These are phyloP conservation scores for Phalacrocorax carbo DNA, from an alignment of 2,113 vertebrate species.

Conservation along the genomic window DNA sequence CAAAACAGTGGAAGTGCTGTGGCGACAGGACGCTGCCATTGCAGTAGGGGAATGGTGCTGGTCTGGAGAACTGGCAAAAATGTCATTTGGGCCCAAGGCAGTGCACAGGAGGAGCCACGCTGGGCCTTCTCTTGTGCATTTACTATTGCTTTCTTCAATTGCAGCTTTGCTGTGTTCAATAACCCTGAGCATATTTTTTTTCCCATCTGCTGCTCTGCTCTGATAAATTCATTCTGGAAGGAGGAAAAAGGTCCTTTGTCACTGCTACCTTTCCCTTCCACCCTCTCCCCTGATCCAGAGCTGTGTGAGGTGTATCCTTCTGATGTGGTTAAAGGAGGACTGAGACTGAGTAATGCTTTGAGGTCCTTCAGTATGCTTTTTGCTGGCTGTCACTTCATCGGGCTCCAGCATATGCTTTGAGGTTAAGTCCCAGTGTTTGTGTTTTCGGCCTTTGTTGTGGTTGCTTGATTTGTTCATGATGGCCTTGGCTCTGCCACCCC, in stretches of 20 bases:
- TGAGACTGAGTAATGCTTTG: slow-evolving; percentile 42
- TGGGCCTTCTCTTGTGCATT: neutral
- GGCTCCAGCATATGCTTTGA: slow-evolving; percentile 69
- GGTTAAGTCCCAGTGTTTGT: slow-evolving; percentile 62
- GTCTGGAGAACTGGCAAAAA: accelerated
- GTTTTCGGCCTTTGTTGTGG: slow-evolving; percentile 75
- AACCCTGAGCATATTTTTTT: neutral
- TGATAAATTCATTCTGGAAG: neutral
- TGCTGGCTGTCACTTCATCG: slow-evolving; percentile 66
- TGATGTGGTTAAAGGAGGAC: slow-evolving; percentile 53
- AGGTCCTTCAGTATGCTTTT: slow-evolving; percentile 5
- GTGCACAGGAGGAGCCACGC: neutral
- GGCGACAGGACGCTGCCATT: neutral
- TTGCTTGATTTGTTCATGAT: slow-evolving; percentile 78
- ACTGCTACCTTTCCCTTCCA: neutral
- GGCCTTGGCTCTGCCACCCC: slow-evolving; percentile 69
- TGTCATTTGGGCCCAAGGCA: neutral
- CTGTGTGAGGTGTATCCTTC: slow-evolving; percentile 26
- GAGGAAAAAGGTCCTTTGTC: neutral
- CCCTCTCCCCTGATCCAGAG: neutral
- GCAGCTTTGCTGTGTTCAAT: neutral
- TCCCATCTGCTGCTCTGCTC: neutral
- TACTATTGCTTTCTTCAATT: neutral
- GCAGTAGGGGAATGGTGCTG: accelerated
- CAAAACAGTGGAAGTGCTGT: accelerated